phyloP scores from a whole-genome alignment of 1,140 invertebrate species.

The Paracyclopina nana region DNA sequence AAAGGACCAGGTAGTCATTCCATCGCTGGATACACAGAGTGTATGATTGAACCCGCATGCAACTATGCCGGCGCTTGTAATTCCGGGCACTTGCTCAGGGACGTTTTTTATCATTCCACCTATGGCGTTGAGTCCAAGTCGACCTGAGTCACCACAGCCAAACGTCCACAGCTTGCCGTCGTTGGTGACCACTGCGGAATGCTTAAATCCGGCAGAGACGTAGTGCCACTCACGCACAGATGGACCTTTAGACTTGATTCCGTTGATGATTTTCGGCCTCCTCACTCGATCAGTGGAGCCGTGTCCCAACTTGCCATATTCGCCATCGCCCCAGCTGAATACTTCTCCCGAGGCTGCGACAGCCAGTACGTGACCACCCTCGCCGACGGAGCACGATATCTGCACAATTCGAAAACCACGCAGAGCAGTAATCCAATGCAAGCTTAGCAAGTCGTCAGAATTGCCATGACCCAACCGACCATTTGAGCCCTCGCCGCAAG shows the following conservation, averaged over 20 bases:
- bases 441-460: constrained; percentile 36
- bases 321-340: constrained; percentile 38
- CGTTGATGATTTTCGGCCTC: constrained; percentile 41
- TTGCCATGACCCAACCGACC: constrained; percentile 38
- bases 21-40: constrained; percentile 20
- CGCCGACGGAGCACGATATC: constrained; percentile 7
- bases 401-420: constrained; percentile 23
- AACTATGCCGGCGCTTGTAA: background rate
- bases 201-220: constrained; percentile 44
- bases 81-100: constrained; percentile 32
- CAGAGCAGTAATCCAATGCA: constrained; percentile 39
- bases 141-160: constrained; percentile 44
- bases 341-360: constrained; percentile 39
- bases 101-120: constrained; percentile 44
- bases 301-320: constrained; percentile 43
- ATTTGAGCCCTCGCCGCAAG: constrained; percentile 38
- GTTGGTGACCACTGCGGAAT: constrained; percentile 41
- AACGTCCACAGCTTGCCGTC: constrained; percentile 45
- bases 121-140: constrained; percentile 40
- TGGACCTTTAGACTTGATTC: no score
- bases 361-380: constrained; percentile 39
- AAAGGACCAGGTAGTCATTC: constrained; percentile 40
- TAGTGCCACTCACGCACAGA: constrained; percentile 20
- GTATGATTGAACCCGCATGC: background rate
- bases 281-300: constrained; percentile 42